Percentiles rank a stretch among this genome's conserved stretches.
Conservation (phyloP, 2,888 invertebrate species). For the Amorpha juglandis region DNA sequence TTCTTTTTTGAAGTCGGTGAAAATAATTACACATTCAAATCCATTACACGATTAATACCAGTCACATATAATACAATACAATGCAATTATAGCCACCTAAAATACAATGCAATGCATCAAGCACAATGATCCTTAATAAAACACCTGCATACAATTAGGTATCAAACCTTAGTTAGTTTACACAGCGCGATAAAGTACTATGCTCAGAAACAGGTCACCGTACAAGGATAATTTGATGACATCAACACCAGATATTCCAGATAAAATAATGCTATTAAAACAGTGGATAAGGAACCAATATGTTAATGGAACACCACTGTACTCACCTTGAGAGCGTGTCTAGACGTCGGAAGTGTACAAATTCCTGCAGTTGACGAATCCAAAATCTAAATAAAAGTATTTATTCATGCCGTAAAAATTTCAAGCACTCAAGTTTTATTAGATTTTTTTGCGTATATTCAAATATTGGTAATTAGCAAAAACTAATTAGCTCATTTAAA, state of each 20-base stretch:
- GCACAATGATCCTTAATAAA: not conserved
- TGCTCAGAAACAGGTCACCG: not conserved
- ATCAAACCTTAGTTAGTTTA: not conserved
- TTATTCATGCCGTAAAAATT: too few relatives aligned
- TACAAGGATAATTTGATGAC: conserved; percentile 12
- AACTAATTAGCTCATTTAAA: not conserved
- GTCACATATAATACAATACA: too few relatives aligned
- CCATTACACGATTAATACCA: too few relatives aligned
- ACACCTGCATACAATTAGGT: not conserved
- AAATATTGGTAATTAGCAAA: not conserved
- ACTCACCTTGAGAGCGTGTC: too few relatives aligned
- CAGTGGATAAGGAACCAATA: not conserved
- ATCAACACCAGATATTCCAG: not conserved
- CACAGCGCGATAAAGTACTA: not conserved
- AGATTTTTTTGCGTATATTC: not conserved
- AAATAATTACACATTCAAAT: too few relatives aligned
- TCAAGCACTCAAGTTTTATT: not conserved
- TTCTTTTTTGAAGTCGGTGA: too few relatives aligned
- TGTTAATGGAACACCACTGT: too few relatives aligned
- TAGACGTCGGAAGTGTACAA: too few relatives aligned
- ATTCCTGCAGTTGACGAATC: too few relatives aligned
- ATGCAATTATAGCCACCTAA: too few relatives aligned
- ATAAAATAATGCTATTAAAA: not conserved
- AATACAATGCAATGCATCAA: too few relatives aligned
- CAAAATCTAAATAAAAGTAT: too few relatives aligned